phyloP scores from a whole-genome alignment of 2,888 invertebrate genomes.

The Atethmia centrago region DNA sequence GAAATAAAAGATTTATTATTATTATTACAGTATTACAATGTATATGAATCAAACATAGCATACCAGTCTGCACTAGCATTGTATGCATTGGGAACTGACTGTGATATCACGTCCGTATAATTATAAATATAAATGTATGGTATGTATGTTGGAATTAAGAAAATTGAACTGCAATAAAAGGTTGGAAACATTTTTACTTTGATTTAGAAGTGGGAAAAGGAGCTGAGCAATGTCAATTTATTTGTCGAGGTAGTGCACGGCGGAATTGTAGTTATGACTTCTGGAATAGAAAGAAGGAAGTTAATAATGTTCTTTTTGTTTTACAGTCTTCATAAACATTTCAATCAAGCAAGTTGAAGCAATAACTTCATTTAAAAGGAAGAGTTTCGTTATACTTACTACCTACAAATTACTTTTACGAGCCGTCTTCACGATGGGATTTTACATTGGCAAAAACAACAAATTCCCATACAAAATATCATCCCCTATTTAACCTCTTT shows the following conservation, averaged over 20 bases:
- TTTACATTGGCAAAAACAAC: neutral
- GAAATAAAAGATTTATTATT: no score
- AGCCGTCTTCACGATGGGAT: neutral
- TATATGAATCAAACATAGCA: no score
- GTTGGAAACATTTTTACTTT: conserved; percentile 41
- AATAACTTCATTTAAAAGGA: neutral
- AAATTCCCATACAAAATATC: no score
- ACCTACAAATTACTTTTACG: neutral
- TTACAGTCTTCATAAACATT: conserved; percentile 1
- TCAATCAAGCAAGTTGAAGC: neutral
- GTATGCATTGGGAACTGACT: neutral
- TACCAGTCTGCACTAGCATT: neutral
- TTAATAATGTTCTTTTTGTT: neutral
- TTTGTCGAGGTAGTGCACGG: neutral
- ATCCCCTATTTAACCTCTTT: no score
- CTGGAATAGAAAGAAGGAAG: neutral
- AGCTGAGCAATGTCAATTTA: conserved; percentile 12
- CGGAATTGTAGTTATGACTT: neutral
- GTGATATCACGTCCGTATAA: neutral
- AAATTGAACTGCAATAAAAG: conserved; percentile 30
- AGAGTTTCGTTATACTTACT: neutral
- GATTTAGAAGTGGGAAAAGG: conserved; percentile 18
- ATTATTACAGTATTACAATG: no score
- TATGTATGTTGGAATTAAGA: conserved; percentile 18
- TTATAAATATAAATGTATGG: neutral